Base-by-base conservation (phyloP, 2,113 vertebrate genomes). In the Pseudopodoces humilis region DNA sequence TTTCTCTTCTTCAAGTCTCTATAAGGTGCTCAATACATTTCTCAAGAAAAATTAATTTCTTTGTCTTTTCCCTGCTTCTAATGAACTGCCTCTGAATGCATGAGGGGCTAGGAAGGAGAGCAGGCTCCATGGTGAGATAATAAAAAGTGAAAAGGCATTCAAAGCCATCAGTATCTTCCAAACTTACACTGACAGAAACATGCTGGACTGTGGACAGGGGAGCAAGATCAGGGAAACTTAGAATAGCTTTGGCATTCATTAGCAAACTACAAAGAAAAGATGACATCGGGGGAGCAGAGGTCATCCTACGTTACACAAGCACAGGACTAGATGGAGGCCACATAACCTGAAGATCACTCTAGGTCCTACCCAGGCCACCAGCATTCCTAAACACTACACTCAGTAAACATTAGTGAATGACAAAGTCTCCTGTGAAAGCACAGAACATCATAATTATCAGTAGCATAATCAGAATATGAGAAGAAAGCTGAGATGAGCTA, bases 31-130 rank as follows among this genome's bases (percentile, higher is more conserved):
- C 84, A 94, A 91, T 62, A 72, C 4, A 90, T 87, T 94, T 92
- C 83, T 83, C 93, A 94, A 96, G 86, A 81, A 96, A 97, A 96
- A 97, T 95, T 93, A 93, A 95, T 97, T 96, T 86, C 37, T 95
- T 91, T 90, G 55, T 82, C 83, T 97, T 79, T 92, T 80, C 56
- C 59, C 96, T 90, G 89, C 49, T 64, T 95, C 94, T 95, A 97
- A 97, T 80, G 95, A 93, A 80, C 72, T 86, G 81, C 70, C 68
- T 82, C 87, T 85, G 80, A 92, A 92, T 65, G 69, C 91, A 96
- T 60, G 70, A 96, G 81, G 80, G 78, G 44, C 79, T 70, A 94
- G 92, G 70, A 97, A 94, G 77, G 93, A 96, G 85, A 96, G 44
- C 70, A 96, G 78, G 86, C 79, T 85, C 70, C 43, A 35, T 83